Evolutionary conservation across 2,888 invertebrate genomes (phyloP).

Genomic region (Adineta ricciae): DNA sequence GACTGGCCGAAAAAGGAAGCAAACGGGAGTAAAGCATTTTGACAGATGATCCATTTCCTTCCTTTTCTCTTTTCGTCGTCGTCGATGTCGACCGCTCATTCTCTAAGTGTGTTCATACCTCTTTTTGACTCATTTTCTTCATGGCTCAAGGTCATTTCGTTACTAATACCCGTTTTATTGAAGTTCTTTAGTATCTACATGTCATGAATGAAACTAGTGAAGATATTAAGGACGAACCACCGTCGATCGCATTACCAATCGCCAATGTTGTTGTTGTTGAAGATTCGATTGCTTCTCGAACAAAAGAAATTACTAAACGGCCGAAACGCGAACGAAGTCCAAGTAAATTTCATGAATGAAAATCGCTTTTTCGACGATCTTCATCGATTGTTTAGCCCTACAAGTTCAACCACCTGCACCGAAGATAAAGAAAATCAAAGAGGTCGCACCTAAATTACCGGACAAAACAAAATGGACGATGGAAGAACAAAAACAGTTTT

Average conservation of each 20-base stretch:
- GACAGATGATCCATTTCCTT: conserved; percentile 13
- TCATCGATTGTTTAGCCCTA: background rate
- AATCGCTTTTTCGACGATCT: no score
- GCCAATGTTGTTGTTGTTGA: background rate
- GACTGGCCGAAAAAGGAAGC: background rate
- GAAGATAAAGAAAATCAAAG: background rate
- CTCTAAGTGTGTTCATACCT: background rate
- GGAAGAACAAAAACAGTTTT: conserved; percentile 20
- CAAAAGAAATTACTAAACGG: conserved; percentile 15
- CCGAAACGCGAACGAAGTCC: conserved; percentile 18
- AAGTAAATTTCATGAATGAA: background rate
- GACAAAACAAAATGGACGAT: conserved; percentile 18
- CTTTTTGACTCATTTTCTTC: background rate
- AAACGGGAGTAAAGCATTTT: conserved; percentile 5
- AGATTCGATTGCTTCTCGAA: background rate
- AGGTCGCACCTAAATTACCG: background rate
- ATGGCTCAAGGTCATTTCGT: background rate
- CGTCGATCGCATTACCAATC: background rate
- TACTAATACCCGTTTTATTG: background rate
- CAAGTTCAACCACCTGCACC: background rate
- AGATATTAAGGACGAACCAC: background rate
- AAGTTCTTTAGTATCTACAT: background rate
- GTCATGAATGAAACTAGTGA: background rate
- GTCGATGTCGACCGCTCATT: background rate
- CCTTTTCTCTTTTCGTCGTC: background rate